Evolutionary conservation across 2,888 invertebrate species (phyloP).

Genomic region (Leptopilina myrica): DNA sequence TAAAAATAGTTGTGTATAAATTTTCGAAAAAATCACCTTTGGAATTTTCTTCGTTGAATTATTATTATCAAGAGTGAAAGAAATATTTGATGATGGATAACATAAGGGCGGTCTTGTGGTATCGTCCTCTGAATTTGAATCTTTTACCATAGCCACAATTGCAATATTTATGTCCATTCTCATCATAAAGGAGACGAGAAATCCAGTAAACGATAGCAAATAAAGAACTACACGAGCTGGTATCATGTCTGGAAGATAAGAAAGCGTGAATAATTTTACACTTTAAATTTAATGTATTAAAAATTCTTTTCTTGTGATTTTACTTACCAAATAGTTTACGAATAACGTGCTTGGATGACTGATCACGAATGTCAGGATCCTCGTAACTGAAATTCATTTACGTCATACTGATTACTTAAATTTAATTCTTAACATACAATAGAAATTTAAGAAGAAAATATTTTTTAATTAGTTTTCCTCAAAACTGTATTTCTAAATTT

Average conservation of each 20-base stretch:
- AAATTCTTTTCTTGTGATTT: not conserved
- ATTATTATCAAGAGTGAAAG: slow-evolving; percentile 46
- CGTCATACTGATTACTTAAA: not conserved
- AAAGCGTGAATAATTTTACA: slow-evolving; percentile 13
- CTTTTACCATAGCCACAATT: slow-evolving; percentile 83
- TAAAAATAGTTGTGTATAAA: not conserved
- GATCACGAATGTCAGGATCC: slow-evolving; percentile 64
- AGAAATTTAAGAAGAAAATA: not conserved
- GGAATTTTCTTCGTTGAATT: slow-evolving; percentile 51
- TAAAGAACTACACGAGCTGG: slow-evolving; percentile 85
- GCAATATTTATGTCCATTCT: slow-evolving; percentile 85
- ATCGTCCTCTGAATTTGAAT: slow-evolving; percentile 54
- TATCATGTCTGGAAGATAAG: slow-evolving; percentile 76
- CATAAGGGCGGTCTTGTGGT: slow-evolving; percentile 65
- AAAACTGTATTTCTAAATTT: not conserved
- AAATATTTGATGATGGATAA: slow-evolving; percentile 62
- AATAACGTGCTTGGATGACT: slow-evolving; percentile 57
- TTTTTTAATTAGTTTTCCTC: too few relatives aligned
- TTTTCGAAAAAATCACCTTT: slow-evolving; percentile 53
- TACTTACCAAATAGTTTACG: slow-evolving; percentile 59
- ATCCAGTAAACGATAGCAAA: slow-evolving; percentile 85
- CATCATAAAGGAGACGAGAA: slow-evolving; percentile 87
- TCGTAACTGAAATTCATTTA: slow-evolving; percentile 61
- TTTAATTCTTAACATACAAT: not conserved
- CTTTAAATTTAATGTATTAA: too few relatives aligned